Evolutionary conservation across 1,140 invertebrate genomes (phyloP).

Genomic region (Sitophilus oryzae): DNA sequence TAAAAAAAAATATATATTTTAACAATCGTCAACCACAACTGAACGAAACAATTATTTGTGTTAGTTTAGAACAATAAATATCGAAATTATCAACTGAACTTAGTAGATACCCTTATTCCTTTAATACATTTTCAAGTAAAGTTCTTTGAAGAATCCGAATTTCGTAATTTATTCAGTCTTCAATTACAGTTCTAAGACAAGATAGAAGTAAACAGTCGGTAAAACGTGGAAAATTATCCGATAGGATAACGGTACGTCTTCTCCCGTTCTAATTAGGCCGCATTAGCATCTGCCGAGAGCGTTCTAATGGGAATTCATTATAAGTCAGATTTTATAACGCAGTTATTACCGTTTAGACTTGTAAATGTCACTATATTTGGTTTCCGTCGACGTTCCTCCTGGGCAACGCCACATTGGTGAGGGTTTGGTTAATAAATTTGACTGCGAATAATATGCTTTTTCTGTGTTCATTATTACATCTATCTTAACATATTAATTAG

Average conservation of each 20-base stretch:
- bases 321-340: conserved; percentile 8
- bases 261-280: neutral
- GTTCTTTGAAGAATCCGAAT: no score
- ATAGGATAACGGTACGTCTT: neutral
- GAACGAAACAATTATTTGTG: no score
- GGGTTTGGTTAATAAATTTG: conserved; percentile 4
- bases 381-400: neutral
- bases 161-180: no score
- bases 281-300: conserved; percentile 4
- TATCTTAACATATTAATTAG: neutral
- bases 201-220: no score
- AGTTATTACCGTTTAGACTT: conserved; percentile 8
- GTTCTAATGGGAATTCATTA: conserved; percentile 6
- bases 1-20: no score
- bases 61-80: no score
- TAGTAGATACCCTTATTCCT: no score
- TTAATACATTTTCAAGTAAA: no score
- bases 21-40: no score
- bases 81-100: no score
- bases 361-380: conserved; percentile 7
- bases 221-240: neutral
- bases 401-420: neutral
- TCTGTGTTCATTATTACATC: neutral
- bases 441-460: neutral
- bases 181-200: no score